Evolutionary conservation across 2,888 invertebrate genomes (phyloP), one percentile per base, ranked within the genome.

Genomic region (Sarcophaga carnaria): DNA sequence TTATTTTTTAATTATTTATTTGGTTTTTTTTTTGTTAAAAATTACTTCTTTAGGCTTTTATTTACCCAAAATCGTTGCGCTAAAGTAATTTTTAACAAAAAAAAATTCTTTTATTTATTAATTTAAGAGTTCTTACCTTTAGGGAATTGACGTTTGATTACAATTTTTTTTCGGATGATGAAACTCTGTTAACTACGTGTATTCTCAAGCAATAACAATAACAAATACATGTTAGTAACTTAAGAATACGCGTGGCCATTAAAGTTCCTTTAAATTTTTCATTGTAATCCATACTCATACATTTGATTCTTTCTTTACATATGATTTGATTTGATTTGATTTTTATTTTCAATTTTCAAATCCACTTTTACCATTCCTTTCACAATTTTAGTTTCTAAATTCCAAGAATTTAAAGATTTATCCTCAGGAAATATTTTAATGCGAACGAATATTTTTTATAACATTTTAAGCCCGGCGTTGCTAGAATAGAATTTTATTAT

Each of bases 131-230:
- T 12, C 12, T 54, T 54, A 54, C 54, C 17, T 54, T 54, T 54
- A 37, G 37, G 37, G 37, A 37, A 37, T 37, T 37, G 37, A 4
- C 37, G 8, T 54, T 54, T 54, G 14, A 54, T 54, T 14, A 17
- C 54, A 54, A 54, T 14, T 14, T 14, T 54, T 14, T 54, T 17
- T 12, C 17, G 8, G 37, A 10, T 91, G 94, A 89, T 84, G 86
- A 91, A 92, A 95, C 95, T 96, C 96, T 96, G 96, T 96, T 96
- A 97, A 97, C 97, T 97, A 98, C 98, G 98, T 98, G 98, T 98
- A 98, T 98, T 98, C 98, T 98, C 98, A 98, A 98, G 98, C 98
- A 98, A 98, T 98, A 98, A 98, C 98, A 98, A 95, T 97, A 96
- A 95, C 94, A 94, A 95, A 95, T 96, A 96, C 97, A 97, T 97